phyloP scores from a whole-genome alignment of 2,888 invertebrate genomes.

The Andrena bicolor region DNA sequence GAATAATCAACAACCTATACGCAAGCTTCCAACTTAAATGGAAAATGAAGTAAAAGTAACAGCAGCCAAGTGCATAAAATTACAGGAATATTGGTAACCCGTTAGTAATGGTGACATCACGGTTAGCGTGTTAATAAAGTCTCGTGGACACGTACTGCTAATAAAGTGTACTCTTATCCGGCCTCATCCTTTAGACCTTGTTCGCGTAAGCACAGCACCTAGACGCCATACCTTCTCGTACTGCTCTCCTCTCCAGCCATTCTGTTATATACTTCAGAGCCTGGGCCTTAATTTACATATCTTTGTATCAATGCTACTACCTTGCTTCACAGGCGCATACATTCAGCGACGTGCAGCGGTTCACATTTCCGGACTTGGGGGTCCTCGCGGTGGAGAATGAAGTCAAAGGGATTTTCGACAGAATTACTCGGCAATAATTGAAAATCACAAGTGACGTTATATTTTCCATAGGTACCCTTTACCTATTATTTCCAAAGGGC shows the following conservation, averaged over 20 bases:
- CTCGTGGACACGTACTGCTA: constrained; percentile 71
- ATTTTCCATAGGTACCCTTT: not conserved
- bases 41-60: not conserved
- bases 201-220: constrained; percentile 62
- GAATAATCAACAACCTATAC: not conserved
- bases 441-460: not conserved
- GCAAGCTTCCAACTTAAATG: too few species aligned
- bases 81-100: constrained; percentile 40
- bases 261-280: constrained; percentile 62
- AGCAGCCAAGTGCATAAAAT: constrained; percentile 17
- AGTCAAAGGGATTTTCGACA: constrained; percentile 28
- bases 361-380: constrained; percentile 68
- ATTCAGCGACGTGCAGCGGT: constrained; percentile 69
- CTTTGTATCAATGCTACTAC: constrained; percentile 77
- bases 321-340: constrained; percentile 68
- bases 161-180: constrained; percentile 72
- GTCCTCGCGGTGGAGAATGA: constrained; percentile 18
- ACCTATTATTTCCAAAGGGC: too few species aligned
- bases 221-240: constrained; percentile 47
- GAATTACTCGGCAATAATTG: not conserved
- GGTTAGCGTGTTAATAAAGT: constrained; percentile 75
- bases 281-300: constrained; percentile 76
- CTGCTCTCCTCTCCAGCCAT: constrained; percentile 43
- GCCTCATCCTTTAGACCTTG: constrained; percentile 67
- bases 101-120: constrained; percentile 71